Conservation (phyloP, 2,888 invertebrate genomes). For the Azorinus chamasolen region DNA sequence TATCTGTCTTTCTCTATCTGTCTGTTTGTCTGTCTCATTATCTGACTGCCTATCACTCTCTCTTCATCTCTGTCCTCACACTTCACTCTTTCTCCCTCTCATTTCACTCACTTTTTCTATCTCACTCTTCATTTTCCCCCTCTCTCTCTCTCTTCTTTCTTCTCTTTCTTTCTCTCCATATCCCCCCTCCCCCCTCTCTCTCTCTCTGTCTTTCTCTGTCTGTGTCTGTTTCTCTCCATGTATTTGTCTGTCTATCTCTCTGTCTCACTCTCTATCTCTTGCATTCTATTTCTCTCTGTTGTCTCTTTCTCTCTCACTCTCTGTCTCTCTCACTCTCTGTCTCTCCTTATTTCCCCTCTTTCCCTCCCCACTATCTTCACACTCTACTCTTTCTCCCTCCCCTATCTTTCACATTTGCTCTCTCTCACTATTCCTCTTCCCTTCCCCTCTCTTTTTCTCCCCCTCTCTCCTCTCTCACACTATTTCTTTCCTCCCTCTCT, state of each 20-base stretch:
- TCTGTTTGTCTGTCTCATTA: too few species aligned
- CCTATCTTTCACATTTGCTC: background rate
- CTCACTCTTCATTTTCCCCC: too few species aligned
- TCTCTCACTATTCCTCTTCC: background rate
- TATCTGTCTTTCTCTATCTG: too few species aligned
- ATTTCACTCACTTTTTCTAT: too few species aligned
- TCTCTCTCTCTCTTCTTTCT: background rate
- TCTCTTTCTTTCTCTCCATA: background rate
- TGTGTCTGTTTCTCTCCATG: too few species aligned
- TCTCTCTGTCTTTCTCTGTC: background rate
- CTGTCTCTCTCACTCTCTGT: background rate
- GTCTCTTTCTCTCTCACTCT: background rate
- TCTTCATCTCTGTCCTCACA: too few species aligned
- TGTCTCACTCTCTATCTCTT: background rate
- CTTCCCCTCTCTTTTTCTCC: too few species aligned
- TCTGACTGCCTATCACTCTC: too few species aligned
- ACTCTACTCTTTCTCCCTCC: background rate
- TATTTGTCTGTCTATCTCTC: slow-evolving; percentile 5
- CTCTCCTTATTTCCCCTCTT: background rate
- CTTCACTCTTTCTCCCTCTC: too few species aligned
- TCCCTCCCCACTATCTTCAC: background rate
- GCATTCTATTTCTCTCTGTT: background rate
- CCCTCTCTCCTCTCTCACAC: too few species aligned
- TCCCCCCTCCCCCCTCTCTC: background rate
- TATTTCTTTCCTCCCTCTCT: too few species aligned